A percentile compares a stretch with the other conserved stretches of the same genome.
Conservation (phyloP, 2,888 invertebrate genomes). For the Phengaris alcon region DNA sequence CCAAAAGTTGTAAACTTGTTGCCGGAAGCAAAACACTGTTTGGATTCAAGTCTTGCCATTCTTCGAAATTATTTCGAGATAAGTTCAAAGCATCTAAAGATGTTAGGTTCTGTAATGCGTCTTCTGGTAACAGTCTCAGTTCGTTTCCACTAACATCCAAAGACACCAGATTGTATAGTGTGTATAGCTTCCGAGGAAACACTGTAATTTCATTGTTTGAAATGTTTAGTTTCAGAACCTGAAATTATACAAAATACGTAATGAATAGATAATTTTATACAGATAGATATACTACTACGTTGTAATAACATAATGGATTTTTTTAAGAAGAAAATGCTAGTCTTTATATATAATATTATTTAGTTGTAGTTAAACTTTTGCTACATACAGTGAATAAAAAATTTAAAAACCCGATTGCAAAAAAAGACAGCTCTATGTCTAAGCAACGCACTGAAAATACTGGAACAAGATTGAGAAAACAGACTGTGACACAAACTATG, state of each 20-base stretch:
- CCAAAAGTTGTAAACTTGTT: slow-evolving; percentile 76
- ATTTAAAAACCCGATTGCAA: too few relatives aligned
- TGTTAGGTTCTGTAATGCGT: slow-evolving; percentile 74
- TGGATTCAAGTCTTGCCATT: slow-evolving; percentile 79
- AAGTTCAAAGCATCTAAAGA: slow-evolving; percentile 81
- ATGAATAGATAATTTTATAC: too few relatives aligned
- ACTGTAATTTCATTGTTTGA: slow-evolving; percentile 81
- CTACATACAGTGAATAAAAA: too few relatives aligned
- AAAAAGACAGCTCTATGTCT: too few relatives aligned
- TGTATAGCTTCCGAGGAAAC: slow-evolving; percentile 69
- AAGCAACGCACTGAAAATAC: too few relatives aligned
- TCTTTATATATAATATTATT: too few relatives aligned
- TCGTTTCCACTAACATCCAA: slow-evolving; percentile 73
- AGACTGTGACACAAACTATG: too few relatives aligned
- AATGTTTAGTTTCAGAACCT: slow-evolving; percentile 83
- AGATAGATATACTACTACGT: too few relatives aligned
- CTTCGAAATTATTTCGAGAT: slow-evolving; percentile 80
- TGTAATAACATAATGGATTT: too few relatives aligned
- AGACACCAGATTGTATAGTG: slow-evolving; percentile 53
- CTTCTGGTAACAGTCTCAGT: slow-evolving; percentile 67
- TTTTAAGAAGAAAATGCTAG: too few relatives aligned
- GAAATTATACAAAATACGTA: slow-evolving; percentile 41
- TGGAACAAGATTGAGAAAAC: too few relatives aligned
- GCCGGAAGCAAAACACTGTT: slow-evolving; percentile 71
- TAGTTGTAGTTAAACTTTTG: too few relatives aligned